Evolutionary conservation across 2,888 invertebrate genomes (phyloP).

Genomic region (Tholera decimalis): DNA sequence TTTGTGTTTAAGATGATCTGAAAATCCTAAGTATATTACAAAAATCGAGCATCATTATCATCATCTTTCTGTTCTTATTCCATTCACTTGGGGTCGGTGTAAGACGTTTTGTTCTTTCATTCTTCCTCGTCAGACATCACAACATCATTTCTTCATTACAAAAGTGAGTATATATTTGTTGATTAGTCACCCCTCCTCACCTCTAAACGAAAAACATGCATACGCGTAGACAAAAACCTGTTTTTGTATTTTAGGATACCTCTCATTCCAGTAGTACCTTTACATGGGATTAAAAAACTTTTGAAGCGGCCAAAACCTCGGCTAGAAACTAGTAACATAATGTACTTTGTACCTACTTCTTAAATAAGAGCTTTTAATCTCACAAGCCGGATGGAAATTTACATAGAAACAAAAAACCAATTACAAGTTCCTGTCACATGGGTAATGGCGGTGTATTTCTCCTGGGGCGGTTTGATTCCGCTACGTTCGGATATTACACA

Average conservation of each 20-base stretch:
- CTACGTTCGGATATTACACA: constrained; percentile 66
- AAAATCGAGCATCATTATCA: too few relatives aligned
- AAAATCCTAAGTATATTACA: neutral
- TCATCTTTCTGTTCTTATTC: too few relatives aligned
- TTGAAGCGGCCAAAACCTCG: neutral
- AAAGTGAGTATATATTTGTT: too few relatives aligned
- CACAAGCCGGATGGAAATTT: constrained; percentile 63
- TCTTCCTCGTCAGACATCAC: too few relatives aligned
- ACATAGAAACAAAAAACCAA: constrained; percentile 75
- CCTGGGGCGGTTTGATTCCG: constrained; percentile 68
- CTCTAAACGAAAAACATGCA: too few relatives aligned
- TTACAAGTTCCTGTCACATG: constrained; percentile 73
- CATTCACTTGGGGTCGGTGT: too few relatives aligned
- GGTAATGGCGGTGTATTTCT: constrained; percentile 72
- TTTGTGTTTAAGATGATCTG: constrained; percentile 2
- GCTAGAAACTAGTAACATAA: neutral
- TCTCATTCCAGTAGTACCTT: too few relatives aligned
- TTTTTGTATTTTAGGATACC: too few relatives aligned
- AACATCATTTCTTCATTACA: too few relatives aligned
- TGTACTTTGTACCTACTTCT: constrained; percentile 30
- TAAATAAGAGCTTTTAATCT: constrained; percentile 65
- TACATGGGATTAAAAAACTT: neutral
- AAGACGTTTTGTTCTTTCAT: too few relatives aligned
- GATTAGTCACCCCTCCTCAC: too few relatives aligned
- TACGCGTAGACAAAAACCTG: too few relatives aligned